Conservation (phyloP, 2,888 invertebrate genomes). For the Toxonevra muliebris region DNA sequence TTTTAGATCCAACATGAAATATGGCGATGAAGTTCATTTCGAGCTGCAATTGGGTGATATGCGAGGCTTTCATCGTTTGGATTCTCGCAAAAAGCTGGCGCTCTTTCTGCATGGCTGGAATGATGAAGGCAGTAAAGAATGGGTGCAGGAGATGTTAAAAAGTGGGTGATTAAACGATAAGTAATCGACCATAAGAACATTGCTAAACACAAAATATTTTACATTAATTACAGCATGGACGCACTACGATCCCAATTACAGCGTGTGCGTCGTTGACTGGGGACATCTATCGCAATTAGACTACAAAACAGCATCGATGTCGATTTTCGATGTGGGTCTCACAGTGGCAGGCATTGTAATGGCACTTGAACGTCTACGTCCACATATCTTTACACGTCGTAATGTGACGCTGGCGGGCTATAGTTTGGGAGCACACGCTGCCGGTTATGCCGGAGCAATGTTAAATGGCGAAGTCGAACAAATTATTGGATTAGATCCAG, state of each 20-base stretch:
- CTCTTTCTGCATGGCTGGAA: slow-evolving; percentile 64
- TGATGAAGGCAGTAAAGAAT: slow-evolving; percentile 59
- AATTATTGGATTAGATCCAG: slow-evolving; percentile 64
- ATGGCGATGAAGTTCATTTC: slow-evolving; percentile 52
- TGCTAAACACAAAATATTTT: slow-evolving; percentile 8
- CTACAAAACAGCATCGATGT: slow-evolving; percentile 60
- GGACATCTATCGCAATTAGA: slow-evolving; percentile 56
- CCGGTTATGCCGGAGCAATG: slow-evolving; percentile 58
- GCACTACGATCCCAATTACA: slow-evolving; percentile 52
- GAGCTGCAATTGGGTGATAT: slow-evolving; percentile 55
- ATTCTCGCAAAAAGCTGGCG: slow-evolving; percentile 52
- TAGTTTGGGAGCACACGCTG: slow-evolving; percentile 63
- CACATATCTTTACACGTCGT: slow-evolving; percentile 50
- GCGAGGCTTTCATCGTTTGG: slow-evolving; percentile 53
- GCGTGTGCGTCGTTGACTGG: slow-evolving; percentile 63
- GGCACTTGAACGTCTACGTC: slow-evolving; percentile 53
- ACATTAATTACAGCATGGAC: slow-evolving; percentile 55
- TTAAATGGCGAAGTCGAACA: slow-evolving; percentile 58
- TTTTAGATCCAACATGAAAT: slow-evolving; percentile 47
- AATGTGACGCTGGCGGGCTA: slow-evolving; percentile 62
- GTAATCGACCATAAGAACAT: slow-evolving; percentile 36
- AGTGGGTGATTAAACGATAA: slow-evolving; percentile 52
- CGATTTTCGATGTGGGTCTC: slow-evolving; percentile 61
- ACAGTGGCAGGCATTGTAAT: slow-evolving; percentile 60
- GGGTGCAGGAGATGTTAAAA: slow-evolving; percentile 57